A percentile compares a stretch with the other conserved stretches of the same genome.
Conservation (phyloP, 2,113 vertebrate genomes). For the Rattus norvegicus region GRCr8 NC_086020.1:48517501-48518000, state of each 20-base stretch:
- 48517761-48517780: not conserved
- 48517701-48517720: not conserved
- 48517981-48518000: not conserved
- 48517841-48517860: not conserved
- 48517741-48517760: not conserved
- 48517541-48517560: not conserved
- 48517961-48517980: not conserved
- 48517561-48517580: not conserved
- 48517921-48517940: not conserved
- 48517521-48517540: too few species aligned
- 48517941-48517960: not conserved
- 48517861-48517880: not conserved
- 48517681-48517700: not conserved
- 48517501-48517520: not conserved
- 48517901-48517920: not conserved
- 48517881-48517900: not conserved
- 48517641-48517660: not conserved
- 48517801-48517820: not conserved
- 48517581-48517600: not conserved
- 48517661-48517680: not conserved
- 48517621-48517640: not conserved
- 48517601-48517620: not conserved
- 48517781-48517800: rapidly evolving
- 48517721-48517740: not conserved
- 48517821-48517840: not conserved